These are phyloP conservation scores for Meteorus sp. DNA, from an alignment of 1,140 invertebrate species.

Conservation along the genomic window DNA sequence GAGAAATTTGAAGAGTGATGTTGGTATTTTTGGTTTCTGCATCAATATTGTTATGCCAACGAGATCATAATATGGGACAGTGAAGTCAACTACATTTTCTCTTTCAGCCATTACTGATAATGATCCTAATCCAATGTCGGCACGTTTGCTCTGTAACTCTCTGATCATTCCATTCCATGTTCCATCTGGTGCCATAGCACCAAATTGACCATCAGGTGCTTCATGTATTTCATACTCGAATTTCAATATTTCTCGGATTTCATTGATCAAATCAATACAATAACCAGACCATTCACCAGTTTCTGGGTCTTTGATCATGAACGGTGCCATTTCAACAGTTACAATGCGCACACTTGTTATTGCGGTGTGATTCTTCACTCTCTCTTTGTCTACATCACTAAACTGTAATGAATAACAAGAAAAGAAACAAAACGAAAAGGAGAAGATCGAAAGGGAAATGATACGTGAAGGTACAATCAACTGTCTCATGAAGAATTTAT, in stretches of 20 bases:
- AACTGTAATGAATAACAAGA: constrained; percentile 33
- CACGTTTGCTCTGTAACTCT: constrained; percentile 86
- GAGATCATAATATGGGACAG: constrained; percentile 93
- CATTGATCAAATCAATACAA: constrained; percentile 88
- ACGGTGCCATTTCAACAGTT: constrained; percentile 82
- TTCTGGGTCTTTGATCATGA: constrained; percentile 74
- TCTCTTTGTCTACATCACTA: constrained; percentile 66
- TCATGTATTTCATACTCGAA: constrained; percentile 89
- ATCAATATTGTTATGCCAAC: constrained; percentile 93
- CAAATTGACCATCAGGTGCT: constrained; percentile 78
- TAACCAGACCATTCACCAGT: constrained; percentile 82
- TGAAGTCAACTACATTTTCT: constrained; percentile 92
- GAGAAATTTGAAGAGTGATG: constrained; percentile 94
- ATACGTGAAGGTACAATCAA: too few species aligned
- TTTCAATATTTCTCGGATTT: constrained; percentile 77
- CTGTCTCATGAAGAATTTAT: too few species aligned
- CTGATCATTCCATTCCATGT: constrained; percentile 93
- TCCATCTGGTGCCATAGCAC: constrained; percentile 81
- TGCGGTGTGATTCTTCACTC: constrained; percentile 75
- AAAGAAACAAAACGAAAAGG: too few species aligned
- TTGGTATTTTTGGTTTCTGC: constrained; percentile 76
- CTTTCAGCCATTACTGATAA: constrained; percentile 93
- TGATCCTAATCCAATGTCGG: constrained; percentile 86
- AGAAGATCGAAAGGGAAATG: too few species aligned
- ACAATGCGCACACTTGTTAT: constrained; percentile 80